A percentile compares a stretch with the other conserved stretches of the same genome.
Evolutionary conservation across 1,140 invertebrate genomes (phyloP).

Genomic region (Pseudobourletiella spinata): DNA sequence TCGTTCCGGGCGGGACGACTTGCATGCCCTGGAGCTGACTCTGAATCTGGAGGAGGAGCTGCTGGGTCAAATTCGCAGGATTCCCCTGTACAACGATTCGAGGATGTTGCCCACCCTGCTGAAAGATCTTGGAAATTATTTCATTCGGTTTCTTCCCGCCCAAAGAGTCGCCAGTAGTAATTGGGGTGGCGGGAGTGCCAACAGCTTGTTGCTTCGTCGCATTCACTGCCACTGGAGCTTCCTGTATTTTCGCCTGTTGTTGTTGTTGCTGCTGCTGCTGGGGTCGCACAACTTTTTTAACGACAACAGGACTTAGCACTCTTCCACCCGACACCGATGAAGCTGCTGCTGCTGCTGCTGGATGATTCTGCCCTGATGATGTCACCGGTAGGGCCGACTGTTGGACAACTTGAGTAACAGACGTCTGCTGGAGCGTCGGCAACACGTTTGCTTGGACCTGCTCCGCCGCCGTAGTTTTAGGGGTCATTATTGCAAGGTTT

Average conservation of each 20-base stretch:
- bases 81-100: not conserved
- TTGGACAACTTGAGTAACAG: too few relatives aligned
- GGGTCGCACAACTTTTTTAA: not conserved
- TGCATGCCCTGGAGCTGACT: not conserved
- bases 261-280: not conserved
- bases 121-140: constrained; percentile 20
- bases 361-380: not conserved
- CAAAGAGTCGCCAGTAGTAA: not conserved
- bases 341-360: not conserved
- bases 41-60: constrained; percentile 1
- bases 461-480: too few relatives aligned
- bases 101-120: not conserved
- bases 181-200: not conserved
- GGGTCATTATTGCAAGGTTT: too few relatives aligned
- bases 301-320: not conserved
- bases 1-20: not conserved
- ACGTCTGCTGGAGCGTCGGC: too few relatives aligned
- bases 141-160: constrained; percentile 30
- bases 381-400: too few relatives aligned
- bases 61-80: not conserved
- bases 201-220: too few relatives aligned
- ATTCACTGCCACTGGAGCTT: too few relatives aligned
- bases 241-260: too few relatives aligned
- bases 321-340: not conserved
- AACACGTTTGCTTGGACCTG: too few relatives aligned